Evolutionary conservation across 2,888 invertebrate genomes (phyloP), one percentile per base, ranked within the genome.

Genomic region (Salpingus planirostris): DNA sequence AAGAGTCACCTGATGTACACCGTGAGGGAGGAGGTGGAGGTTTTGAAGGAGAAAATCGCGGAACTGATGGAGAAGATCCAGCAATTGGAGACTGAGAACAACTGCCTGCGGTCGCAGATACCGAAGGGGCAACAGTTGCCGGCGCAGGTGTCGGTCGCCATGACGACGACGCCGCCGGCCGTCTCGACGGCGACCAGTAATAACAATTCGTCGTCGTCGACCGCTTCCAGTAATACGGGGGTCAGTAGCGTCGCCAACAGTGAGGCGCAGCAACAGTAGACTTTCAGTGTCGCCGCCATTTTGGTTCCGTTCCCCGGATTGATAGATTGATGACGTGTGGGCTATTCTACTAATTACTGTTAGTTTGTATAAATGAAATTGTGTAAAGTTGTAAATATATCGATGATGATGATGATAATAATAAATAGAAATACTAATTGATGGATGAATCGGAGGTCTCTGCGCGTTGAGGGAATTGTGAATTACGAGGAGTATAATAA

Each of bases 1-100:
- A 83, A 83, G 61, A 79, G 78, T 54, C 83, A 83, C 64, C 64
- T 84, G 54, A 83, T 82, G 78, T 81, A 78, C 55, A 82, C 82
- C 3, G 82, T 84, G 15, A 67, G 82, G 10, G 82, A 83, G 59
- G 83, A 84, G 57, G 81, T 84, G 22, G 82, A 82, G 59, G 78
- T 80, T 38, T 64, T 84, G 31, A 80, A 80, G 57, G 78, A 80
- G 55, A 80, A 78, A 55, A 83, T 83, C 46, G 74, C 76, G 7
- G 79, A 81, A 54, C 65, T 83, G 49, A 75, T 78, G 69, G 80
- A 79, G 52, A 71, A 76, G 51, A 79, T 80, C 49, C 71, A 70
- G 54, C 76, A 77, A 52, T 62, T 83, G 38, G 81, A 82, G 59
- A 71, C 74, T 36, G 81, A 83, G 62, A 83, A 82, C 62, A 70